Conservation (phyloP, 2,888 invertebrate species). For the Sarcophaga rosellei region DNA sequence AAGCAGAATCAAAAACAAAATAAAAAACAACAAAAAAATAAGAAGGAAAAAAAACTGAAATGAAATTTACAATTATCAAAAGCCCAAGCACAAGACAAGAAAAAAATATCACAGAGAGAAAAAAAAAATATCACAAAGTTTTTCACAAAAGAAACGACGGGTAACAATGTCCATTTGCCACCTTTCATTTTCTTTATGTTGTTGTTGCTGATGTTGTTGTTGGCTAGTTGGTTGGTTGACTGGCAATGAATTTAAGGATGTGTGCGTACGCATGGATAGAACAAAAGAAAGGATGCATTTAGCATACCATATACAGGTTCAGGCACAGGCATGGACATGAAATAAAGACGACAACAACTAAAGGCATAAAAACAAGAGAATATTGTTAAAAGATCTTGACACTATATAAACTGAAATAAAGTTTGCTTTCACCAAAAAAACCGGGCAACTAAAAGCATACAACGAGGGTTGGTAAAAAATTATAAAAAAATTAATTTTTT, state of each 20-base stretch:
- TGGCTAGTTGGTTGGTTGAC: neutral
- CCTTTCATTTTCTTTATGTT: conserved; percentile 47
- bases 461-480: conserved; percentile 16
- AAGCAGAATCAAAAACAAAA: neutral
- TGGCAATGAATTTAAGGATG: neutral
- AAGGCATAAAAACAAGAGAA: conserved; percentile 1
- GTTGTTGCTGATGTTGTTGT: neutral
- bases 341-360: neutral
- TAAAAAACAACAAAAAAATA: conserved; percentile 26
- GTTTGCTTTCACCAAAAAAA: conserved; percentile 46
- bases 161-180: conserved; percentile 61
- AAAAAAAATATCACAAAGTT: conserved; percentile 9
- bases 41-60: too few relatives aligned
- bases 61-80: conserved; percentile 52
- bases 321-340: conserved; percentile 7
- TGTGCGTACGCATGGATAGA: conserved; percentile 16
- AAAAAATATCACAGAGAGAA: too few relatives aligned
- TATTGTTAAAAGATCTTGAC: conserved; percentile 33
- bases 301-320: conserved; percentile 32
- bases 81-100: neutral
- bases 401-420: conserved; percentile 43
- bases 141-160: conserved; percentile 23
- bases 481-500: neutral
- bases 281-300: conserved; percentile 31
- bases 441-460: conserved; percentile 34